Evolutionary conservation across 2,797 vertebrate species (phyloP).

Genomic region (Pelodytes ibericus): DNA sequence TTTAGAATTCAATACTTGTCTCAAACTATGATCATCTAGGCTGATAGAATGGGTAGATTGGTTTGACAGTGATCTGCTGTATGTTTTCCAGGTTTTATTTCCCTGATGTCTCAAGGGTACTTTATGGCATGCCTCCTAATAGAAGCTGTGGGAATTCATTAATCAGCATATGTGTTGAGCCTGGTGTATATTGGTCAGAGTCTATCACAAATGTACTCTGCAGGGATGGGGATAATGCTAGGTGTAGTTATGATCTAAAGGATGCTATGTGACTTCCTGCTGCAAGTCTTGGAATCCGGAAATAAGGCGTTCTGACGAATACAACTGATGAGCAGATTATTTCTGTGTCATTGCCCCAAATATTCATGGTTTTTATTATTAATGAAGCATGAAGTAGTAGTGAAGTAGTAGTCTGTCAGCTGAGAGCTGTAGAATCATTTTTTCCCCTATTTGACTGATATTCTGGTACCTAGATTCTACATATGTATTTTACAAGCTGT

Average conservation of each 20-base stretch:
- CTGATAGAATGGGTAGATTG: too few species aligned
- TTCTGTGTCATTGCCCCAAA: conserved; percentile 27
- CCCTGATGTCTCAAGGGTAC: too few species aligned
- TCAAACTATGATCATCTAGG: too few species aligned
- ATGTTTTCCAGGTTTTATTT: too few species aligned
- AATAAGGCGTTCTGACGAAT: conserved; percentile 5
- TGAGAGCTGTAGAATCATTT: not conserved
- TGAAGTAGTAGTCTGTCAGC: conserved; percentile 10
- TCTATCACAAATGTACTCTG: not conserved
- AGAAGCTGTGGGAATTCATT: too few species aligned
- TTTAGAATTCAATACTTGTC: too few species aligned
- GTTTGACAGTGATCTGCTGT: too few species aligned
- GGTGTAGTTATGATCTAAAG: conserved; percentile 10
- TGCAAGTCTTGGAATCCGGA: conserved; percentile 11
- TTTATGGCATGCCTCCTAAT: too few species aligned
- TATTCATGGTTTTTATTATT: conserved; percentile 29
- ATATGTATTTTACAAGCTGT: not conserved
- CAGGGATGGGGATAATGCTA: conserved; percentile 6
- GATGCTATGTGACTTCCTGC: conserved; percentile 28
- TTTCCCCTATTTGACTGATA: not conserved
- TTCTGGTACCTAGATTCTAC: not conserved
- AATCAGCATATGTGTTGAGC: too few species aligned
- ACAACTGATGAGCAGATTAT: conserved; percentile 7
- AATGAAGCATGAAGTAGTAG: conserved; percentile 7
- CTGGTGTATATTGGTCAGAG: not conserved